A percentile compares a stretch with the other conserved stretches of the same genome.
These are phyloP conservation scores for Scrobipalpa atriplicella DNA, from an alignment of 2,888 invertebrate genomes.

Conservation along the genomic window DNA sequence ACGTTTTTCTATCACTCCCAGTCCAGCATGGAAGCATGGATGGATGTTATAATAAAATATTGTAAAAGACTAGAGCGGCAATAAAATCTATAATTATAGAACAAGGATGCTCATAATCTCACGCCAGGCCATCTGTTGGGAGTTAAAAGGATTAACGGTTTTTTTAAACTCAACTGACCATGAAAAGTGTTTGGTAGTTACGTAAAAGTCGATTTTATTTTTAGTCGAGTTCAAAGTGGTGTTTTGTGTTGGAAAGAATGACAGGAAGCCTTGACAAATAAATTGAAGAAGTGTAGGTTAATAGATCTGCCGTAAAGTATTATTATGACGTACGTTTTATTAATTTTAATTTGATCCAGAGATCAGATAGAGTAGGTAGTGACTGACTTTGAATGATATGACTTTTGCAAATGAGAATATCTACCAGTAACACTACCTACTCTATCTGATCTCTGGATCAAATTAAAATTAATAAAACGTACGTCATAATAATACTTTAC, in stretches of 20 bases:
- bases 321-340: too few relatives aligned
- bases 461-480: too few relatives aligned
- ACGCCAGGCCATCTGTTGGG: neutral
- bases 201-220: conserved; percentile 2
- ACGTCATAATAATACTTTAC: too few relatives aligned
- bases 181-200: conserved; percentile 12
- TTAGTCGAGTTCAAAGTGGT: conserved; percentile 9
- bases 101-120: conserved; percentile 1
- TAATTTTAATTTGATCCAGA: too few relatives aligned
- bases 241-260: neutral
- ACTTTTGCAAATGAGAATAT: too few relatives aligned
- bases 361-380: too few relatives aligned
- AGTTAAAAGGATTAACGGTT: conserved; percentile 12
- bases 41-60: neutral
- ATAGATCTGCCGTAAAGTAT: too few relatives aligned
- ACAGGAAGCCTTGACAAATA: neutral
- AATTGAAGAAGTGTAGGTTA: neutral
- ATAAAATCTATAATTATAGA: conserved; percentile 11
- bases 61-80: neutral
- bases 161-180: conserved; percentile 9
- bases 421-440: too few relatives aligned
- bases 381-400: too few relatives aligned
- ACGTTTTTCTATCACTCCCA: too few relatives aligned
- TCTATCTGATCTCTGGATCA: too few relatives aligned
- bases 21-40: too few relatives aligned